A percentile compares a stretch with the other conserved stretches of the same genome.
Evolutionary conservation across 2,888 invertebrate species (phyloP).

Genomic region (Dolichopus griseipennis): DNA sequence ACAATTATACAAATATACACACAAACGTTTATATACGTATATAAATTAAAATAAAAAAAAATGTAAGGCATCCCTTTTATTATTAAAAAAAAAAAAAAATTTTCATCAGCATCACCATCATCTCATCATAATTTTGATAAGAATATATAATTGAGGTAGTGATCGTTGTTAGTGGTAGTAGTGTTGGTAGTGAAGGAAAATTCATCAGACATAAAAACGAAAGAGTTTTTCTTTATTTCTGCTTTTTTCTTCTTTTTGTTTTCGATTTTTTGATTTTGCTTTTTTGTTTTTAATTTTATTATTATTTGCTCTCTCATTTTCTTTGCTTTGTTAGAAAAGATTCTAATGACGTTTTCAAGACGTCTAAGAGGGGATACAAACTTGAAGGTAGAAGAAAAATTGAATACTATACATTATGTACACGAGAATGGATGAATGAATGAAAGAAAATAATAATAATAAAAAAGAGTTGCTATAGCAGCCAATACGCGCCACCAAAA

Average conservation of each 20-base stretch:
- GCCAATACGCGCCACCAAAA: slow-evolving; percentile 6
- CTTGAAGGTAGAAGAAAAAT: background rate
- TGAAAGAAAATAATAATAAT: background rate
- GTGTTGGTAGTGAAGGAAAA: background rate
- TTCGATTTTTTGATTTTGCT: background rate
- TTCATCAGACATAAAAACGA: slow-evolving; percentile 3
- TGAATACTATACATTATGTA: no score
- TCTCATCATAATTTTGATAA: background rate
- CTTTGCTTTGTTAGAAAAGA: background rate
- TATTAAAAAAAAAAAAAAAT: background rate
- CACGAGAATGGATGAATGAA: background rate
- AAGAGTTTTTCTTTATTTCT: background rate
- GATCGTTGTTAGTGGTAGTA: background rate
- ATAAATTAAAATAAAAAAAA: no score
- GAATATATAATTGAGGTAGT: background rate
- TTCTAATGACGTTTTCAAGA: background rate
- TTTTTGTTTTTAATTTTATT: background rate
- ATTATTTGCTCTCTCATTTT: background rate
- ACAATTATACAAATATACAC: background rate
- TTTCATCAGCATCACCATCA: background rate
- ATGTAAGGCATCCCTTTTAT: background rate
- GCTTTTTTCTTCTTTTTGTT: no score
- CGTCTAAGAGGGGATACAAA: background rate
- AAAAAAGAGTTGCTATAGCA: slow-evolving; percentile 1
- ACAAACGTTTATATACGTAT: background rate